Conservation (phyloP, 2,888 invertebrate genomes). For the Linnaemya tessellans region DNA sequence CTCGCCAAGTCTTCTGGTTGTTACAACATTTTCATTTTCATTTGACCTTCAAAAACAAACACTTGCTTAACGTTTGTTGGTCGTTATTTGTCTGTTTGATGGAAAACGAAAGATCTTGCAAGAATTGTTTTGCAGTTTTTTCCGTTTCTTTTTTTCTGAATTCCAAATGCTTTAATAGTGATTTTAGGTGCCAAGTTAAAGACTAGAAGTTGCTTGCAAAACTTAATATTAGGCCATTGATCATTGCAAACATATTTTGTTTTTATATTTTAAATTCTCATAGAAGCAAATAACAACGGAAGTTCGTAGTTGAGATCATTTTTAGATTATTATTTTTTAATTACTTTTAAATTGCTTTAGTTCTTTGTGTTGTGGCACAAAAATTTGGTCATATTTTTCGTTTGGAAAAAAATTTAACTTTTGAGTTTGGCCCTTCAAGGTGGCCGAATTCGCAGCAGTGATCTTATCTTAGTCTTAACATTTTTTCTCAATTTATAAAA, state of each 20-base stretch:
- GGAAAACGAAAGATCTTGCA: conserved; percentile 43
- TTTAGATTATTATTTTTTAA: conserved; percentile 20
- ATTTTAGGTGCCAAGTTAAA: conserved; percentile 54
- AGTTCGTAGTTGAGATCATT: conserved; percentile 55
- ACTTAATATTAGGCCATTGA: conserved; percentile 37
- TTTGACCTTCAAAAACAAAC: conserved; percentile 64
- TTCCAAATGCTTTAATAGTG: conserved; percentile 16
- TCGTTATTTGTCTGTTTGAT: not conserved
- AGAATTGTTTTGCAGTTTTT: conserved; percentile 21
- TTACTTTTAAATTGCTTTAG: conserved; percentile 1
- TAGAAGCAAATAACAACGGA: conserved; percentile 57
- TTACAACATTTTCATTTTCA: conserved; percentile 60
- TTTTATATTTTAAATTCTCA: not conserved
- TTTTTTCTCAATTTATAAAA: too few species aligned
- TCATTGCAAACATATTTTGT: conserved; percentile 24
- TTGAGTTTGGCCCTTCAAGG: too few species aligned
- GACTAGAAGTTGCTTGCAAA: conserved; percentile 32
- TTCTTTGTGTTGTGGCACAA: not conserved
- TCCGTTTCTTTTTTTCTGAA: not conserved
- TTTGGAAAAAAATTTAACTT: not conserved
- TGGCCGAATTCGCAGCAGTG: too few species aligned
- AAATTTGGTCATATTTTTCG: conserved; percentile 10
- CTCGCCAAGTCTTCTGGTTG: conserved; percentile 43
- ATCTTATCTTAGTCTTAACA: not conserved
- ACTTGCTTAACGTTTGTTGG: conserved; percentile 49